Conservation (phyloP, 2,797 vertebrate genomes). For the Huso huso region DNA sequence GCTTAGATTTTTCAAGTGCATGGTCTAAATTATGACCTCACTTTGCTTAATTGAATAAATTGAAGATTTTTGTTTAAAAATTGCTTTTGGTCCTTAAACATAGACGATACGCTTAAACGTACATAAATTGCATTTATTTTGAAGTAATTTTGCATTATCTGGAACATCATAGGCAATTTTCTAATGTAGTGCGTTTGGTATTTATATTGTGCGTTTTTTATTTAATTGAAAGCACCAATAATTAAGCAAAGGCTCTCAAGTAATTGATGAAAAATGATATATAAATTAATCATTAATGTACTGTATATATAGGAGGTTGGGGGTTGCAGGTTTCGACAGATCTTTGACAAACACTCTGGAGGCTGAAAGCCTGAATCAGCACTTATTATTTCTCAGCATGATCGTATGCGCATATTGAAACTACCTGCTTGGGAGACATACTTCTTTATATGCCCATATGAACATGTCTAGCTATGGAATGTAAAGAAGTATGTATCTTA, state of each 20-base stretch:
- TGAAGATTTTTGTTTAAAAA: no score
- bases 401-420: constrained; percentile 49
- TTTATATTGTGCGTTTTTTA: neutral
- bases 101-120: no score
- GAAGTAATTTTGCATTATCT: no score
- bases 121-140: no score
- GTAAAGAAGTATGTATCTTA: constrained; percentile 99
- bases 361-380: constrained; percentile 48
- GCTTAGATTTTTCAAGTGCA: no score
- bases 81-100: no score
- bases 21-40: no score
- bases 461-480: constrained; percentile 97
- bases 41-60: no score
- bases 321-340: constrained; percentile 21
- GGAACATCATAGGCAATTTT: no score
- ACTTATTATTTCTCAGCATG: constrained; percentile 40
- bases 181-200: no score
- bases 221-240: constrained; percentile 4
- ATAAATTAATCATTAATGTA: constrained; percentile 15
- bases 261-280: constrained; percentile 8
- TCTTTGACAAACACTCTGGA: constrained; percentile 25
- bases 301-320: neutral
- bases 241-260: constrained; percentile 9
- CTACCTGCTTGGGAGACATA: constrained; percentile 91
- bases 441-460: constrained; percentile 99